phyloP scores from a whole-genome alignment of 2,888 invertebrate genomes.

The Caenorhabditis zanzibari region DNA sequence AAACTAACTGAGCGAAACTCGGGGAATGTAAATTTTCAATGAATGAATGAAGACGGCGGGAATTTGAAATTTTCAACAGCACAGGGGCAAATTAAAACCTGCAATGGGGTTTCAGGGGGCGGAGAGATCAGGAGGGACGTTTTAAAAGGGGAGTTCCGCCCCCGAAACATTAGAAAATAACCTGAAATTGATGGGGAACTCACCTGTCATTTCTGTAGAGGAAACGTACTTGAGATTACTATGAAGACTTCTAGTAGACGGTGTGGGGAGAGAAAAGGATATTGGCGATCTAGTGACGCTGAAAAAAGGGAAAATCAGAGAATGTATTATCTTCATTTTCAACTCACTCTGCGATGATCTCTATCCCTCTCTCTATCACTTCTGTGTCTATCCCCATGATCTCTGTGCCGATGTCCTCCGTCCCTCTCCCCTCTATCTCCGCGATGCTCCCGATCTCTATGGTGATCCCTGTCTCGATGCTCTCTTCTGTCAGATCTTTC shows the following conservation, averaged over 20 bases:
- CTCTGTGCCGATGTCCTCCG: conserved; percentile 2
- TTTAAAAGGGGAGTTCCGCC: background rate
- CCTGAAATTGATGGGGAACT: conserved; percentile 12
- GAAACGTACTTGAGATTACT: conserved; percentile 45
- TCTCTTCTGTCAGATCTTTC: background rate
- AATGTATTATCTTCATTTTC: no score
- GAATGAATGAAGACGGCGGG: no score
- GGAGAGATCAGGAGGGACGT: no score
- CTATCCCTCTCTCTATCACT: conserved; percentile 6
- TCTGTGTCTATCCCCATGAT: conserved; percentile 1
- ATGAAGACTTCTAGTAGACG: background rate
- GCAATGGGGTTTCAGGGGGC: background rate
- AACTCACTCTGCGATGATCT: conserved; percentile 8
- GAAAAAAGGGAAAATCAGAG: background rate
- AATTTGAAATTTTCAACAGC: background rate
- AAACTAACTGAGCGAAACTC: conserved; percentile 35
- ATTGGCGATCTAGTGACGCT: conserved; percentile 42
- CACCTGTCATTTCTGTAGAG: conserved; percentile 30
- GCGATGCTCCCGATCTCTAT: conserved; percentile 16
- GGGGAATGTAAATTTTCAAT: conserved; percentile 3
- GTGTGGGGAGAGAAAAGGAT: background rate
- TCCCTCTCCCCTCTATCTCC: conserved; percentile 2
- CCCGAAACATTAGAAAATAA: conserved; percentile 2
- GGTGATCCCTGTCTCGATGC: conserved; percentile 1
- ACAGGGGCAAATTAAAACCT: background rate